Base-by-base conservation (phyloP, 2,113 vertebrate genomes). In the Pseudois nayaur region DNA sequence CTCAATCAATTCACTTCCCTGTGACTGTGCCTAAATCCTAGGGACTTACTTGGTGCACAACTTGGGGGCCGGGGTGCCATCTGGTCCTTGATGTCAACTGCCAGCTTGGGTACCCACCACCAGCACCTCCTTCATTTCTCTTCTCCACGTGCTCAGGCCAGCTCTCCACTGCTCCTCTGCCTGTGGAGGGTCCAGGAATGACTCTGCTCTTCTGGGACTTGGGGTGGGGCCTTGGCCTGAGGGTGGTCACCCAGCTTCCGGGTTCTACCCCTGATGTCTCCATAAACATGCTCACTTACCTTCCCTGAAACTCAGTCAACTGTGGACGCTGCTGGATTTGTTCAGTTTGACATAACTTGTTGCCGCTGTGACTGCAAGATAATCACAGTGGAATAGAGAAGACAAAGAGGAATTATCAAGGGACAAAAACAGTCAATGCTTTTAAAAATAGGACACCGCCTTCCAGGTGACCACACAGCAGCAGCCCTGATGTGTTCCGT, bases 361-460 rank as follows among this genome's bases (percentile, higher is more conserved):
- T 19, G 5, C 48, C 13, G 0, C 13, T 27, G 1, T 52, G 60
- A 19, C 25, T 50, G 21, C 6, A 25, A 6, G 21, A 78, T 21
- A 33, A 45, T 45, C 15, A 2, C 14, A 2, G 74, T 5, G 6
- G 54, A 33, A 15, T 2, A 48, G 19, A 8, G 21, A 50, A 40
- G 40, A 13, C 14, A 78, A 57, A 29, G 48, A 55, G 5, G 67
- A 43, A 81, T 94, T 54, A 64, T n/a, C 45, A 79, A 78, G 31
- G 27, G 54, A 71, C 57, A 74, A 86, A 45, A 76, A 29, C 33
- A n/a, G 11, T 50, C n/a, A n/a, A 21, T n/a, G 5, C n/a, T 15
- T 74, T 36, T 71, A 52, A 36, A 87, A 89, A 50, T 7, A 45
- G n/a, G 64, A 14, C 21, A 3, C 57, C 0, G 5, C 27, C 88